Base-by-base conservation (phyloP, 2,888 invertebrate genomes). In the Melikaiella ostensackeni region DNA sequence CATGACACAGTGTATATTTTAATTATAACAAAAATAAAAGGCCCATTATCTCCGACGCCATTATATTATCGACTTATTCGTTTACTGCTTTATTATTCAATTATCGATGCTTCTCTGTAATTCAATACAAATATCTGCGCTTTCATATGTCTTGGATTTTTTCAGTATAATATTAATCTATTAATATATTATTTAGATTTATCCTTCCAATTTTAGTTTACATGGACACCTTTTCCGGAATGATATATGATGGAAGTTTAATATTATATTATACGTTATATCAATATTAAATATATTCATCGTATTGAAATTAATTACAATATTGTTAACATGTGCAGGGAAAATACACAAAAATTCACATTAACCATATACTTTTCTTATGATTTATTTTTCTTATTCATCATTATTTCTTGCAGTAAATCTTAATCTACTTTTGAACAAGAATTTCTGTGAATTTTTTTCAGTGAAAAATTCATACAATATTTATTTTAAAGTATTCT, bases 1-100 rank as follows among this genome's bases (percentile, higher is more conserved):
- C 91, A 91, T 91, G 91, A 91, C 90, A 90, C 90, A 91, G 88
- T 91, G 90, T 91, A 91, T 91, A 91, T 91, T 91, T 91, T 91
- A 91, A 91, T 90, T 91, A 90, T 90, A 91, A 89, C 89, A 87
- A 89, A 88, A 87, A 88, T 87, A 88, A 89, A 89, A 86, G 86
- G 85, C 87, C 86, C 86, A 86, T 86, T 85, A 86, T 86, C 85
- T 86, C 84, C 85, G 82, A 86, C 81, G 80, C 82, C 82, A 82
- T 79, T 79, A 80, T 77, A 62, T 70, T 70, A 70, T 70, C 70
- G 70, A 70, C 70, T 70, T 70, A 70, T 70, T 70, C 70, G 70
- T 70, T 70, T 70, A 70, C 50, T 30, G 70, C 46, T 50, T 70
- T 70, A 46, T 70, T 50, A 46, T 50, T 70, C n/a, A 50, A 24